Evolutionary conservation across 1,140 invertebrate species (phyloP).

Genomic region (Drosophila bipectinata): DNA sequence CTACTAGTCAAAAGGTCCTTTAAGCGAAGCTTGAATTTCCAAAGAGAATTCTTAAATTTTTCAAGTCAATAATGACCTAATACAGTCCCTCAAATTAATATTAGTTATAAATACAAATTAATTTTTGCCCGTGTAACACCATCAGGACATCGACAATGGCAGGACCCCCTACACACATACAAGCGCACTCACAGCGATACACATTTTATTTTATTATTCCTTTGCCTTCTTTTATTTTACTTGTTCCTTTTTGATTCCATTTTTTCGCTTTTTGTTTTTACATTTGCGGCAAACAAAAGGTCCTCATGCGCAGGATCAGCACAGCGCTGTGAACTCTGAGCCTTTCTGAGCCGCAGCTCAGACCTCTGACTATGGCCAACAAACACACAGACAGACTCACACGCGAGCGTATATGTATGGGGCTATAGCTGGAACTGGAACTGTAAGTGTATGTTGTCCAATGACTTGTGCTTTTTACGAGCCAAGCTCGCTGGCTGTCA

Average conservation of each 20-base stretch:
- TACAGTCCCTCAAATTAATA: not conserved
- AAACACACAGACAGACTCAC: constrained; percentile 21
- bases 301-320: constrained; percentile 78
- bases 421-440: constrained; percentile 2
- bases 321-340: constrained; percentile 74
- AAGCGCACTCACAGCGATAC: constrained; percentile 58
- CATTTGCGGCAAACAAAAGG: constrained; percentile 79
- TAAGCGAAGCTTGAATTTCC: too few species aligned
- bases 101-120: not conserved
- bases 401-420: too few species aligned
- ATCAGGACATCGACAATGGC: constrained; percentile 26
- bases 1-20: not conserved
- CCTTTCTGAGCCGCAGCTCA: constrained; percentile 53
- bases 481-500: constrained; percentile 55
- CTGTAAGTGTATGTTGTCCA: constrained; percentile 47
- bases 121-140: constrained; percentile 6
- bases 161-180: constrained; percentile 12
- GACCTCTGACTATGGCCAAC: constrained; percentile 6
- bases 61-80: too few species aligned
- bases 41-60: too few species aligned
- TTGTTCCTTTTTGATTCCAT: constrained; percentile 57
- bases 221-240: constrained; percentile 69
- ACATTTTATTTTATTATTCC: constrained; percentile 82
- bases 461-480: constrained; percentile 76
- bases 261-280: constrained; percentile 70